These are phyloP conservation scores for Trilocha varians DNA, from an alignment of 2,888 invertebrate species.

Conservation along the genomic window DNA sequence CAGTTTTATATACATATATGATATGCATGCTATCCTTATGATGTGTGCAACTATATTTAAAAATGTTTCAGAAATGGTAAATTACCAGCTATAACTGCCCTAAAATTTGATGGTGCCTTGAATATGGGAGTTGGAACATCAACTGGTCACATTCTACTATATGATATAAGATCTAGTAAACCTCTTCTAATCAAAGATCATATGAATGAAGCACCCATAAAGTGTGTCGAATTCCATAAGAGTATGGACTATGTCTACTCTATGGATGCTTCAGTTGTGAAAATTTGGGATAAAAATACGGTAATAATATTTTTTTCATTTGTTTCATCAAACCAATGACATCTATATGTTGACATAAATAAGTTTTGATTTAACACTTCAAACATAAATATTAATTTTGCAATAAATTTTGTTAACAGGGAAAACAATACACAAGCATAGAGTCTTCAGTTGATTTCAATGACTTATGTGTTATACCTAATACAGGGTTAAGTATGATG, in stretches of 20 bases:
- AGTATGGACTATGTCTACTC: constrained; percentile 87
- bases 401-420: constrained; percentile 70
- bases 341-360: too few relatives aligned
- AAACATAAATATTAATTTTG: constrained; percentile 4
- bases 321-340: too few relatives aligned
- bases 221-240: constrained; percentile 87
- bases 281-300: constrained; percentile 91
- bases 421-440: constrained; percentile 94
- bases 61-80: constrained; percentile 74
- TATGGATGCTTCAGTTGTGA: constrained; percentile 89
- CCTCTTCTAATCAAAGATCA: constrained; percentile 95
- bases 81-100: constrained; percentile 83
- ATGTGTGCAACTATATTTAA: too few relatives aligned
- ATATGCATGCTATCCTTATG: too few relatives aligned
- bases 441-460: constrained; percentile 91
- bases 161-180: constrained; percentile 93
- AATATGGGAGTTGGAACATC: constrained; percentile 93
- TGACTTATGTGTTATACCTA: constrained; percentile 91
- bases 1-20: too few relatives aligned
- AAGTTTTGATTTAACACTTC: too few relatives aligned
- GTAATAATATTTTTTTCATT: too few relatives aligned
- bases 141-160: constrained; percentile 94
- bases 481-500: constrained; percentile 92
- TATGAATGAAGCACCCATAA: constrained; percentile 93
- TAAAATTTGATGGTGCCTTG: constrained; percentile 83